Base-by-base conservation (phyloP, 2,888 invertebrate genomes). In the Ctenicera cuprea region DNA sequence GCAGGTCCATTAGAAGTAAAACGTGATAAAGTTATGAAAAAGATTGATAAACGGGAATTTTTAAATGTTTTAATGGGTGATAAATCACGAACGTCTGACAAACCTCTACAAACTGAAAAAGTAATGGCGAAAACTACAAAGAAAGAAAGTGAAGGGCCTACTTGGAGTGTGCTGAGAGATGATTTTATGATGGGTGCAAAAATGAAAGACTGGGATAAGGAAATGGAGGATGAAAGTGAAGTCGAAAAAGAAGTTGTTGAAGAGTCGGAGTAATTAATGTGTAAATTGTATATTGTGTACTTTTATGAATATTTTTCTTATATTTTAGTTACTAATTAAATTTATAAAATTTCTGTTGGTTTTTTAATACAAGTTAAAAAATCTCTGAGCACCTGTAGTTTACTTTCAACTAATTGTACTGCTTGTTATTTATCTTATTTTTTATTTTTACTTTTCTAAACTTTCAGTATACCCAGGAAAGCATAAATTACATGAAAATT, bases 151-250 rank as follows among this genome's bases (percentile, higher is more conserved):
- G 30, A 69, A 76, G 54, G 85, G 86, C 66, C 82, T 87, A 90
- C 89, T 79, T 93, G 93, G 93, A 90, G 88, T 87, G 92, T 92
- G 41, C 84, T 93, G 26, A 89, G 94, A 76, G 95, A 96, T 82
- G 96, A 97, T 86, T 97, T 95, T 84, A 94, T 96, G 92, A 94
- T 95, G 90, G 94, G 94, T 76, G 93, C 94, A 33, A 94, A 94
- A 87, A 91, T 96, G 88, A 96, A 96, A 87, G 95, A 97, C 86
- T 97, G 97, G 97, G 95, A 97, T 84, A 94, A 95, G 86, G 91
- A 94, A 80, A 88, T 89, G 52, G 89, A 90, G 79, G 89, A 90
- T 41, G 86, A 87, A 22, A 84, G 85, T 62, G 84, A 87, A 65
- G 71, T 45, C 11, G 80, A 81, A 62, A 76, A 77, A 64, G 71